Evolutionary conservation across 2,888 invertebrate genomes (phyloP), one percentile per base, ranked within the genome.

Genomic region (Notodromas monacha): DNA sequence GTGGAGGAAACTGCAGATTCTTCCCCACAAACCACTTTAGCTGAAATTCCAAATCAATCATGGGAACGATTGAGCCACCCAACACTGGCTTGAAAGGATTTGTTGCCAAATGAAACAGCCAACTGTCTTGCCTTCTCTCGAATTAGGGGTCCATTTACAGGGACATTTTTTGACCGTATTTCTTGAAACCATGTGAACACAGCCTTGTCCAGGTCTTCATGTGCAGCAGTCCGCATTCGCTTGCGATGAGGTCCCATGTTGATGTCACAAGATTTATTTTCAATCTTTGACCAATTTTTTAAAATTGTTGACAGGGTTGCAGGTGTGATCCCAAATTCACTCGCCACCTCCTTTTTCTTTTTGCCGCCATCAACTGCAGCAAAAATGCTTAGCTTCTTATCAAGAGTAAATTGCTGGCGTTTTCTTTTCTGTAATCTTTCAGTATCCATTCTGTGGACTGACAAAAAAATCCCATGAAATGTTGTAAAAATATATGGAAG

Each of bases 201-300:
- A 8, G 21, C 21, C n/a, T 21, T 21, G 21, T 21, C 21, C 21
- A 21, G 21, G n/a, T 21, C 21, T 21, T 21, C 21, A 21, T 8
- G n/a, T 6, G 21, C n/a, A 8, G 21, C 21, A 21, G 21, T 21
- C n/a, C 21, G 21, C 6, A 21, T 21, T n/a, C n/a, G 6, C n/a
- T 21, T 21, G 21, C 21, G 21, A n/a, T 21, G 21, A 21, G 21
- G 21, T 21, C 21, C 21, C 6, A 21, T 21, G 21, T 21, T 21
- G 8, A 21, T n/a, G 6, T 21, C 21, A 21, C 21, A 21, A 6
- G 21, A 21, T 21, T 21, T 21, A 6, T 21, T n/a, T 21, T 21
- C 21, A 21, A 21, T 21, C n/a, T 21, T 21, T 21, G 21, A 21
- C 21, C 21, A n/a, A 21, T 21, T n/a, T 21, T 21, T 21, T n/a